Evolutionary conservation across 2,113 vertebrate genomes (phyloP), one percentile per base, ranked within the genome.

Genomic region (Vireo altiloquus): DNA sequence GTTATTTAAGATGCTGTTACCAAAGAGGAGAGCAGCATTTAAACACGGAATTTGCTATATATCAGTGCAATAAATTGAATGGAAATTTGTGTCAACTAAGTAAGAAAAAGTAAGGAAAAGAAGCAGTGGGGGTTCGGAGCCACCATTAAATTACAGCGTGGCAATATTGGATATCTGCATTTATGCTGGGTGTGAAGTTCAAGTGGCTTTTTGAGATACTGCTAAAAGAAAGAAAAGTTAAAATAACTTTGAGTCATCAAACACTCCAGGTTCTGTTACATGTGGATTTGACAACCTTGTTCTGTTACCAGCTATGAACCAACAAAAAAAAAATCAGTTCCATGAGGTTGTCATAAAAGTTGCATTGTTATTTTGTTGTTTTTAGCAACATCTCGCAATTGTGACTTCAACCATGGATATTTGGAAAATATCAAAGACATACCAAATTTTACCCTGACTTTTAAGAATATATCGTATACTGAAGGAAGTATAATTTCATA

Each of bases 181-280:
- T 83, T 53, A 7, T 46, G 6, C 2, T 10, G 3, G 11, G 2
- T 53, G 6, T 44, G 24, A 89, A 60, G 4, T 40, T 39, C 9
- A n/a, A 52, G 6, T 4, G 13, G 20, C 8, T 66, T 42, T 8
- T 15, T 11, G n/a, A 52, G 10, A 11, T 33, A 53, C 1, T 21
- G 6, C 5, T 54, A 35, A 49, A 65, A 71, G 21, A 57, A 68
- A 13, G 6, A 59, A 39, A 50, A 46, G 3, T 5, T 13, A 35
- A 66, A 46, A 37, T 13, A 23, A 15, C 28, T 37, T 53, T 6
- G 10, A 35, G 7, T 50, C 33, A 23, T 2, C 10, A 5, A 24
- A 3, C 0, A 2, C 2, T 40, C 5, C 0, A 2, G 13, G 1
- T 30, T 63, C 14, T 81, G 6, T 1, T 54, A 17, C 1, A 7